Percentiles rank a stretch among this genome's conserved stretches.
Conservation (phyloP, 2,113 vertebrate species). For the Rhea americana region DNA sequence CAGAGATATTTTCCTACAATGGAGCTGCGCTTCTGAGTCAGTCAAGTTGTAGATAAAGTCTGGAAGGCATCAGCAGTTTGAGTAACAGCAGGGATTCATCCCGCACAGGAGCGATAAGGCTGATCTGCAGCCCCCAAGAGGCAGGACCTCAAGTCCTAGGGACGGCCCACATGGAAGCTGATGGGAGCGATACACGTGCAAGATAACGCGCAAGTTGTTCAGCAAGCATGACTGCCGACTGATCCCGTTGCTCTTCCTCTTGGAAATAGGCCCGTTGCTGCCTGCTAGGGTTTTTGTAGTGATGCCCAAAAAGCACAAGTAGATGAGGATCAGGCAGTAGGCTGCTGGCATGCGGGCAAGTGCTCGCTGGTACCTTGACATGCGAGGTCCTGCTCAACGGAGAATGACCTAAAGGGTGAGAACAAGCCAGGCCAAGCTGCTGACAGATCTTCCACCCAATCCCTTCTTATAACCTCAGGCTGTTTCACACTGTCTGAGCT, state of each 20-base stretch:
- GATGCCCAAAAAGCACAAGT: not conserved
- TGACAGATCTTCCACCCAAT: not conserved
- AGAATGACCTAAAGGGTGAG: fast-evolving
- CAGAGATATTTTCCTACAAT: not conserved
- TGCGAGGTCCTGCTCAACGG: not conserved
- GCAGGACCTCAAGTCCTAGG: not conserved
- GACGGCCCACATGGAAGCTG: not conserved
- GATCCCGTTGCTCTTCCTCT: not conserved
- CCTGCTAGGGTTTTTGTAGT: not conserved
- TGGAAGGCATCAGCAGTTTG: not conserved
- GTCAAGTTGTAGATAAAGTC: not conserved
- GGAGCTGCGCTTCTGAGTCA: not conserved
- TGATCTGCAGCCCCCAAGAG: not conserved
- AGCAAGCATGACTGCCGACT: not conserved
- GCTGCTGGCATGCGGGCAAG: not conserved
- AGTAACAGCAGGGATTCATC: not conserved
- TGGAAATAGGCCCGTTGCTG: not conserved
- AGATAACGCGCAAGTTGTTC: not conserved
- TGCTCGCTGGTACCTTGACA: fast-evolving
- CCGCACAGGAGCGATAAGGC: not conserved
- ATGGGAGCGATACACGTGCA: fast-evolving
- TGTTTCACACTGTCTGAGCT: not conserved
- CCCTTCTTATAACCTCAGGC: not conserved
- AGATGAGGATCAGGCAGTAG: not conserved
- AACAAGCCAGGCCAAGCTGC: not conserved